Conservation (phyloP, 2,888 invertebrate genomes). For the Tipula helvola region DNA sequence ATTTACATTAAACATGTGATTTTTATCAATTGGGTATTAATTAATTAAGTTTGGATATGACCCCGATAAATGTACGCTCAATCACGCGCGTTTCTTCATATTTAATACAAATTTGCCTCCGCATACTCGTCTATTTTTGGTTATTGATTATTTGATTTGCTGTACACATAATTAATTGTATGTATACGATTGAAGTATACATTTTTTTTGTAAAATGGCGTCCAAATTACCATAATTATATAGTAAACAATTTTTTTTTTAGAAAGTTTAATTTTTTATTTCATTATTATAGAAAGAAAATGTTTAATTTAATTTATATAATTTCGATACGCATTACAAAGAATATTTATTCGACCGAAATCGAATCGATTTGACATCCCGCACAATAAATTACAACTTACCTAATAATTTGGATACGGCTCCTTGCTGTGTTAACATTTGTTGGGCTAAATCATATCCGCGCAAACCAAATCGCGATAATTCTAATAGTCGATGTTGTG, state of each 20-base stretch:
- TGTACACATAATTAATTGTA: not conserved
- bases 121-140: not conserved
- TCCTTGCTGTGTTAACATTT: slow-evolving; percentile 82
- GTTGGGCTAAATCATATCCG: slow-evolving; percentile 83
- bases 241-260: not conserved
- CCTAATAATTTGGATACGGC: slow-evolving; percentile 83
- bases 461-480: slow-evolving; percentile 67
- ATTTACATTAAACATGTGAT: not conserved
- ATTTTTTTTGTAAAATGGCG: not conserved
- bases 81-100: no score
- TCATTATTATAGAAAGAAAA: not conserved
- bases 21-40: not conserved
- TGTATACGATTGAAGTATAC: not conserved
- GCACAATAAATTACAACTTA: slow-evolving; percentile 38
- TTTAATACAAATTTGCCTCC: no score
- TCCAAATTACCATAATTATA: not conserved
- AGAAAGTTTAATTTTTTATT: not conserved
- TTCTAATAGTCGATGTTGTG: slow-evolving; percentile 69
- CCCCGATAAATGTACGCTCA: no score
- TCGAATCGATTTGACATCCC: not conserved
- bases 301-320: not conserved
- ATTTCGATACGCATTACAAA: not conserved
- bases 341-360: not conserved
- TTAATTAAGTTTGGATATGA: no score
- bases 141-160: not conserved